Evolutionary conservation across 2,797 vertebrate genomes (phyloP), one percentile per base, ranked within the genome.

Genomic region (Silurus lanzhouensis): DNA sequence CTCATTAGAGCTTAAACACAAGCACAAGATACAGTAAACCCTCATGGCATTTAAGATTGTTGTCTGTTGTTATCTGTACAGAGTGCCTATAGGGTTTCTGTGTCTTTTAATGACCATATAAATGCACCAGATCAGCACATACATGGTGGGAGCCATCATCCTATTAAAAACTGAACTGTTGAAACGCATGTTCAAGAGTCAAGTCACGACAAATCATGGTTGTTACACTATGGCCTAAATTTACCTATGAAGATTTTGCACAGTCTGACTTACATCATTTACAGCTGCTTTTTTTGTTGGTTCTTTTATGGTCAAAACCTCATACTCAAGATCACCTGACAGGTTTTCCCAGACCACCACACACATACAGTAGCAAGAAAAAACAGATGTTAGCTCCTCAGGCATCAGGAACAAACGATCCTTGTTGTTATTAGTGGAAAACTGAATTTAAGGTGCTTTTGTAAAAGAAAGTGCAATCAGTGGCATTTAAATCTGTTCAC

Each of bases 391-490:
- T 80, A 85, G 27, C 81, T 58, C 61, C 20, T 82, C 85, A 75
- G 83, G 72, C 83, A 64, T 81, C 85, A 86, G 82, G 79, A 88
- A 84, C 79, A 19, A 82, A 85, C 70, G 61, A 57, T 4, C 52
- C 5, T 52, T 83, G 27, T 70, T n/a, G 46, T 88, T 74, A 38
- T 38, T 76, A 71, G 13, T 46, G 38, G 38, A 85, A 79, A 68
- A 46, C 17, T 27, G 44, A 46, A 66, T 57, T 68, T 88, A 60
- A 83, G 79, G 82, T 85, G 66, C 81, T 82, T 81, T 84, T 83
- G 88, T 27, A 76, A 67, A 87, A 84, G 80, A 46, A 58, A 38
- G n/a, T 64, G 84, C 84, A 74, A 58, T 83, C 46, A 55, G 85
- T 83, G 76, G 72, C 61, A 63, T 15, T 83, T 52, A 76, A 75